Base-by-base conservation (phyloP, 2,888 invertebrate species). In the Phyllotreta striolata region DNA sequence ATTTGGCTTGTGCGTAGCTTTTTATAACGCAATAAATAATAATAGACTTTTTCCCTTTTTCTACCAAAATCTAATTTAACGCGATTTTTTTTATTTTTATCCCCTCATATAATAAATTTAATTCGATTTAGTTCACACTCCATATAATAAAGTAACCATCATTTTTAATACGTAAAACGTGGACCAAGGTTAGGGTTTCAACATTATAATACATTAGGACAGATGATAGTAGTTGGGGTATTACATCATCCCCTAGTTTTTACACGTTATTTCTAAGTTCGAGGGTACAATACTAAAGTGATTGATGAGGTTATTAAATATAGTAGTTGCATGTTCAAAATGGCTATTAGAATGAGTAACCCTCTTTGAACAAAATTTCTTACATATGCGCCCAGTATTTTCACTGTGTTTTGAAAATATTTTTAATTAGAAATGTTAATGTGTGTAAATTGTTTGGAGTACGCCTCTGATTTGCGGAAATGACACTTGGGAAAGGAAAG, bases 251-350 rank as follows among this genome's bases (percentile, higher is more conserved):
- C 59, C 59, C 59, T 52, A 52, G 37, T 40, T 59, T 59, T 59
- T 51, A 43, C 41, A 35, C 43, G 13, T 59, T 51, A 43, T n/a
- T 51, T 24, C 40, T 13, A 39, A 57, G 39, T 39, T 37, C 34
- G 24, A 40, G 59, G 51, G 59, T 52, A 37, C 6, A 24, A 38
- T 6, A 8, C 39, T 59, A 52, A n/a, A 59, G 40, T 59, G 59
- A 59, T 59, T 34, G 59, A 59, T 59, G 51, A 43, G 41, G 59
- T 51, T 51, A 59, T 59, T 59, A 59, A 55, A 39, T n/a, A 14
- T 47, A 12, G 10, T 12, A 43, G 43, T 43, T 43, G 5, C 43
- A 5, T 43, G 10, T 8, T 10, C 43, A 43, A 24, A 24, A 24
- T 24, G 4, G 24, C 24, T 24, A 24, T 24, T 24, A 24, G 24